Evolutionary conservation across 2,113 vertebrate species (phyloP).

Genomic region (Brachypteracias leptosomus): DNA sequence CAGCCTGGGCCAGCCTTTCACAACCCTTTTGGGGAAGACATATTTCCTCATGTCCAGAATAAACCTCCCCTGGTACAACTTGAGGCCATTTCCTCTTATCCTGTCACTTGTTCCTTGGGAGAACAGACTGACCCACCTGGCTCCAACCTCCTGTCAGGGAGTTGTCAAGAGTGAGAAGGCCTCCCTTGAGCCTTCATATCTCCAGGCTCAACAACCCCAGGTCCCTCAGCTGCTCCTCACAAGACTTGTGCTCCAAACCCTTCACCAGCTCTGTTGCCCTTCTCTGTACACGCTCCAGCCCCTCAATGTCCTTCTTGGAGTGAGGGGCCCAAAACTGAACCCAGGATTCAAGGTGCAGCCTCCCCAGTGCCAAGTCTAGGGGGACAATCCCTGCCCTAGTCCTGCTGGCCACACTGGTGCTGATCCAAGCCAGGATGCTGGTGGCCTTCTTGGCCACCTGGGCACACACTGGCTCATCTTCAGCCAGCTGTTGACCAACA

Average conservation of each 20-base stretch:
- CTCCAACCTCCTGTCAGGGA: no score
- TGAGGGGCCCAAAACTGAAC: background rate
- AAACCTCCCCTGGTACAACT: no score
- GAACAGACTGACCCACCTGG: no score
- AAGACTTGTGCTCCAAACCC: background rate
- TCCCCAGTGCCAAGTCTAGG: background rate
- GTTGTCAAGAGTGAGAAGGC: no score
- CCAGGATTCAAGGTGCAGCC: background rate
- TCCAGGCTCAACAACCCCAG: no score
- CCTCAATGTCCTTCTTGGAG: background rate
- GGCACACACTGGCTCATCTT: background rate
- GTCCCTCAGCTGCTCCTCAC: background rate
- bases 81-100: no score
- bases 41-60: no score
- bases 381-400: background rate
- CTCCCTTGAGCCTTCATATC: no score
- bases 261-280: background rate
- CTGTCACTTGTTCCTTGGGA: no score
- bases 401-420: background rate
- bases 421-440: background rate
- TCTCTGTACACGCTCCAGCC: background rate
- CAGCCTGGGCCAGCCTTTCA: no score
- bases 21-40: no score
- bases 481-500: accelerated
- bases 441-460: background rate